Percentiles rank a stretch among this genome's conserved stretches.
phyloP scores from a whole-genome alignment of 1,140 invertebrate species.

The Polypedilum vanderplanki region DNA sequence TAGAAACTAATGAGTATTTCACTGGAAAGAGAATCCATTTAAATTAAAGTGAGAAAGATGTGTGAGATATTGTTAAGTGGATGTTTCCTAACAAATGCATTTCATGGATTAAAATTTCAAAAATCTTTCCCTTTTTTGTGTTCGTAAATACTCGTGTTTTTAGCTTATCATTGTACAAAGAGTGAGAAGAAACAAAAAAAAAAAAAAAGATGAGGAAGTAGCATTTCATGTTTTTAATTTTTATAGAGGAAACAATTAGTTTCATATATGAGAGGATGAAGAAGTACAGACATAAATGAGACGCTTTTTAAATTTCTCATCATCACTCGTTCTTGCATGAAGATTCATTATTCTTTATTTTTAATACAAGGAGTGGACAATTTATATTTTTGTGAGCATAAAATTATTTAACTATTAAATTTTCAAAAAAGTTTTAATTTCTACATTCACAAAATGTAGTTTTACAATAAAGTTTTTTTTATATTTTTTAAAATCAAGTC shows the following conservation, averaged over 20 bases:
- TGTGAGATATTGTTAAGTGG: not conserved
- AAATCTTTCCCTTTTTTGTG: not conserved
- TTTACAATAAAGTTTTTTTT: too few species aligned
- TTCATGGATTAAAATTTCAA: not conserved
- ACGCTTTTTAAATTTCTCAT: not conserved
- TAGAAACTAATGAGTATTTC: too few species aligned
- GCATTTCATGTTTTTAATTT: not conserved
- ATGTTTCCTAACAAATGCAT: not conserved
- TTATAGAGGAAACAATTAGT: conserved; percentile 23
- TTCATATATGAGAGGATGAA: not conserved
- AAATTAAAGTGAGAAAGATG: not conserved
- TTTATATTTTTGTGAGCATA: too few species aligned
- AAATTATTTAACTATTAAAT: too few species aligned
- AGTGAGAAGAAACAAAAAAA: too few species aligned
- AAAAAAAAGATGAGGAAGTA: not conserved
- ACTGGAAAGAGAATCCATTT: too few species aligned
- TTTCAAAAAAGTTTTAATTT: too few species aligned
- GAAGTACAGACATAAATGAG: not conserved
- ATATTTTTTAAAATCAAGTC: too few species aligned
- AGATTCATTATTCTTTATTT: conserved; percentile 25
- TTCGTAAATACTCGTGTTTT: not conserved
- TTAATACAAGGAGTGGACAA: not conserved
- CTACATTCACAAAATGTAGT: too few species aligned
- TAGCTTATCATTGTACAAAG: not conserved
- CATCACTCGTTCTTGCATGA: not conserved